phyloP scores from a whole-genome alignment of 2,888 invertebrate species.

The Chorisops tibialis region DNA sequence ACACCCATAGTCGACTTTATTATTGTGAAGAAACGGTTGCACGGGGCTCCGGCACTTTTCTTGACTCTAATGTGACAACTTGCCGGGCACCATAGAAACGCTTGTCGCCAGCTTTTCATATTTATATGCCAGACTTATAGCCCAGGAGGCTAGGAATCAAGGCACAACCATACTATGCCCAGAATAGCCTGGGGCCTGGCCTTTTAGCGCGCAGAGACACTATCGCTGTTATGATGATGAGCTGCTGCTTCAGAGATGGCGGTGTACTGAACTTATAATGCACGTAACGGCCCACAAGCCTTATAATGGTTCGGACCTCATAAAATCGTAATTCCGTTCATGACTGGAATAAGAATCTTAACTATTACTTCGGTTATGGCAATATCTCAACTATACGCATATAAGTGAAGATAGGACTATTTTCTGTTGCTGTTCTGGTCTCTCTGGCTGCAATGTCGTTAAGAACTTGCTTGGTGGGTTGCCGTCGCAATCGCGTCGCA shows the following conservation, averaged over 20 bases:
- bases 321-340: constrained; percentile 21
- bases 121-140: not conserved
- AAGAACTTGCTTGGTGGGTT: not conserved
- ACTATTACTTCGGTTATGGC: not conserved
- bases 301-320: constrained; percentile 16
- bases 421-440: not conserved
- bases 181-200: too few relatives aligned
- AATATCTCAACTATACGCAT: too few relatives aligned
- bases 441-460: not conserved
- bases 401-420: constrained; percentile 5
- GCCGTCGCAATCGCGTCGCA: not conserved
- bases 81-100: not conserved
- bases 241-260: not conserved
- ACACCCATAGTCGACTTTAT: too few relatives aligned
- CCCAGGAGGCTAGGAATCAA: not conserved
- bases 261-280: not conserved
- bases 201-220: too few relatives aligned
- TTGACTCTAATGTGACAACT: constrained; percentile 8
- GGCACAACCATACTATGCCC: not conserved
- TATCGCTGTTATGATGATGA: too few relatives aligned
- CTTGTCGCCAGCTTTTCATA: not conserved
- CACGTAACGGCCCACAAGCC: not conserved
- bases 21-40: too few relatives aligned
- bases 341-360: constrained; percentile 13
- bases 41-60: not conserved